These are phyloP conservation scores for Dyspetes luteomarginatus DNA, from an alignment of 2,888 invertebrate species.

Conservation along the genomic window DNA sequence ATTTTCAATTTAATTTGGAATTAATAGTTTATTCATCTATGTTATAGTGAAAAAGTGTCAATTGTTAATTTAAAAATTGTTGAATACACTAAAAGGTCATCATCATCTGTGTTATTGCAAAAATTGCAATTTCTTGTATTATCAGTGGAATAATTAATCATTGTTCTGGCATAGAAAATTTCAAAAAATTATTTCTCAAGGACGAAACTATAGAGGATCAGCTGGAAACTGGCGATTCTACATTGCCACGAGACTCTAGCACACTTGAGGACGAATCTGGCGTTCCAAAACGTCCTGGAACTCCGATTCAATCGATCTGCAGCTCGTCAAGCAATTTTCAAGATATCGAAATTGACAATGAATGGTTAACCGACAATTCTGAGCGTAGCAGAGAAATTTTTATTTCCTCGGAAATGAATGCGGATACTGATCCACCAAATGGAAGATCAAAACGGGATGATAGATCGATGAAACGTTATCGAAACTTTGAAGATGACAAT, in stretches of 20 bases:
- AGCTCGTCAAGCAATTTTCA: slow-evolving; percentile 56
- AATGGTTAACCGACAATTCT: slow-evolving; percentile 2
- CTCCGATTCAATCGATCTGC: slow-evolving; percentile 51
- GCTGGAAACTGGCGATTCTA: background rate
- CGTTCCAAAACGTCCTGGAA: slow-evolving; percentile 54
- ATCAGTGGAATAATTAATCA: background rate
- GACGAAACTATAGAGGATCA: slow-evolving; percentile 28
- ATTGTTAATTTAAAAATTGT: too few species aligned
- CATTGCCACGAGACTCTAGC: background rate
- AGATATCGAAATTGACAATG: slow-evolving; percentile 52
- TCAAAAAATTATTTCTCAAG: slow-evolving; percentile 37
- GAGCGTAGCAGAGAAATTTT: slow-evolving; percentile 32
- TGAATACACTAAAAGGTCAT: too few species aligned
- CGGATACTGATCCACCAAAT: slow-evolving; percentile 56
- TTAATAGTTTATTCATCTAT: too few species aligned
- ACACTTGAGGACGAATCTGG: slow-evolving; percentile 42
- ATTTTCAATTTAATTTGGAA: too few species aligned
- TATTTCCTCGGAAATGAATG: slow-evolving; percentile 39
- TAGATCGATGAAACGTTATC: slow-evolving; percentile 17
- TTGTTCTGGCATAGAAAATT: too few species aligned
- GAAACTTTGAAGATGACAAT: slow-evolving; percentile 43
- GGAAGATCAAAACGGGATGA: slow-evolving; percentile 57
- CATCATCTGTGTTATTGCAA: too few species aligned
- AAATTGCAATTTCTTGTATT: background rate
- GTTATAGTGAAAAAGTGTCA: too few species aligned